Evolutionary conservation across 2,888 invertebrate genomes (phyloP).

Genomic region (Choristoneura rosaceana): DNA sequence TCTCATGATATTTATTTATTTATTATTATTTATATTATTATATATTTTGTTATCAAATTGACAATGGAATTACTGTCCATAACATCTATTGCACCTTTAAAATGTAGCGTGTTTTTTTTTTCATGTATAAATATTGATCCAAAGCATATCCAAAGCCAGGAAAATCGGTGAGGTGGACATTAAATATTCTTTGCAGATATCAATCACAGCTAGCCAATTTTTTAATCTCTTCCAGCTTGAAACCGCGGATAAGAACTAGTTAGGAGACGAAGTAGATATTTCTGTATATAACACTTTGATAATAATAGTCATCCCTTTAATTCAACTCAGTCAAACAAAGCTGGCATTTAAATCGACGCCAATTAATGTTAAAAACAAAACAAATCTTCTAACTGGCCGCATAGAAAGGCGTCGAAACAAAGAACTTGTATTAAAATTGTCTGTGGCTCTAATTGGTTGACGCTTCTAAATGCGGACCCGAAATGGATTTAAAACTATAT

Average conservation of each 20-base stretch:
- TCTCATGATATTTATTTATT: too few species aligned
- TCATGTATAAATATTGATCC: too few species aligned
- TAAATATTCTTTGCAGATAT: too few species aligned
- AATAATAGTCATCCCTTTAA: background rate
- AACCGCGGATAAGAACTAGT: background rate
- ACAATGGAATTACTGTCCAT: too few species aligned
- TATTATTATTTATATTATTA: too few species aligned
- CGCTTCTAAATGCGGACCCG: conserved; percentile 60
- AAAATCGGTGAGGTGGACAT: too few species aligned
- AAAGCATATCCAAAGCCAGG: too few species aligned
- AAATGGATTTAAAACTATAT: conserved; percentile 61
- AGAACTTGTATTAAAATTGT: conserved; percentile 48
- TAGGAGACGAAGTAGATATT: background rate
- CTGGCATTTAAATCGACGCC: conserved; percentile 22
- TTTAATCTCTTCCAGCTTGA: too few species aligned
- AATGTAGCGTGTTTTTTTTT: too few species aligned
- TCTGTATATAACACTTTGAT: background rate
- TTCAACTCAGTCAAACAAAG: background rate
- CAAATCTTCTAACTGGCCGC: conserved; percentile 17
- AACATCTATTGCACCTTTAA: too few species aligned
- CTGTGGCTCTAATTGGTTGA: conserved; percentile 71
- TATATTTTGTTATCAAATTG: too few species aligned
- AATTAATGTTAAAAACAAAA: conserved; percentile 25
- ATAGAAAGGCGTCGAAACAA: conserved; percentile 47
- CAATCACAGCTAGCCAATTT: too few species aligned